These are phyloP conservation scores for Macrocentrus cingulum DNA, from an alignment of 1,140 invertebrate species.

Conservation along the genomic window DNA sequence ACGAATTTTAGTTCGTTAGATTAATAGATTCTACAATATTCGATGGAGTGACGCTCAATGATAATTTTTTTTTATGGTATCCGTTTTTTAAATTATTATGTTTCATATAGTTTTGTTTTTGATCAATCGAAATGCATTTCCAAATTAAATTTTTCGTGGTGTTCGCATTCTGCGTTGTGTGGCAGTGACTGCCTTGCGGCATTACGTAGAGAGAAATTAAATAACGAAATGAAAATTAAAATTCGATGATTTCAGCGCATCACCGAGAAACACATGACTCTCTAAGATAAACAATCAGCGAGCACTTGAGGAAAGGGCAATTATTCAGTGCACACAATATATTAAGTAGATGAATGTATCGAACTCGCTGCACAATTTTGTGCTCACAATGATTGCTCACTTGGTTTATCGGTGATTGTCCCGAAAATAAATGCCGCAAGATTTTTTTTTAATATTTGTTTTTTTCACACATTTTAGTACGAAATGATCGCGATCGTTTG, in stretches of 20 bases:
- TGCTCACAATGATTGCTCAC: too few relatives aligned
- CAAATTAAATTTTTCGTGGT: conserved; percentile 23
- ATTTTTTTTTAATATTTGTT: too few relatives aligned
- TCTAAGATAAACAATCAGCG: background rate
- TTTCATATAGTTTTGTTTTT: conserved; percentile 5
- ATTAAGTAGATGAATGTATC: conserved; percentile 12
- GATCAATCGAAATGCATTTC: background rate
- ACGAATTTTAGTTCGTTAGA: too few relatives aligned
- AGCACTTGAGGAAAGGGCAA: too few relatives aligned
- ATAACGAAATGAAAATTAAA: too few relatives aligned
- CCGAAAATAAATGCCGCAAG: too few relatives aligned
- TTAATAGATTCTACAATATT: too few relatives aligned
- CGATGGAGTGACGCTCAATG: background rate
- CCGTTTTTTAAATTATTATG: conserved; percentile 1
- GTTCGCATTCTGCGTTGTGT: conserved; percentile 40
- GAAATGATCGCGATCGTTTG: too few relatives aligned
- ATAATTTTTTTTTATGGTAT: background rate
- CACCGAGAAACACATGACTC: background rate
- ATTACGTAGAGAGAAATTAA: conserved; percentile 37
- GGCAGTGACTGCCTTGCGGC: conserved; percentile 55
- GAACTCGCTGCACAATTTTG: too few relatives aligned
- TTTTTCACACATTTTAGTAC: too few relatives aligned
- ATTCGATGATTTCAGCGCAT: background rate
- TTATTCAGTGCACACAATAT: background rate
- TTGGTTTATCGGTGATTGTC: background rate